Evolutionary conservation across 2,888 invertebrate genomes (phyloP), one percentile per base, ranked within the genome.

Genomic region (Pardosa pseudoannulata): DNA sequence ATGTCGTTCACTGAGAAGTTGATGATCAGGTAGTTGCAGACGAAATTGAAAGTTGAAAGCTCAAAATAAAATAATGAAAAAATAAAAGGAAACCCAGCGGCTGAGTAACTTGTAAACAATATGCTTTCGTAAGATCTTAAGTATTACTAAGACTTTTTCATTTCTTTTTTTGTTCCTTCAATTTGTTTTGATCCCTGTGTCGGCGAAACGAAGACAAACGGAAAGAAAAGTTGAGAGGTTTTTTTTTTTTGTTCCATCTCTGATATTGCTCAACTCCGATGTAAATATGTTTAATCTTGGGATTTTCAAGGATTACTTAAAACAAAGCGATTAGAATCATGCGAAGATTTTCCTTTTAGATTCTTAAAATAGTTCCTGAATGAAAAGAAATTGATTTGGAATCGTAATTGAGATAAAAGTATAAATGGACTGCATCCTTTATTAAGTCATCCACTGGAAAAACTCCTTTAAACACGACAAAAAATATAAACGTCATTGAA

Each of bases 71-170:
- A 9, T 11, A 27, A 64, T n/a, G 11, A 36, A n/a, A 6, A 23
- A 56, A 56, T 1, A 56, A 19, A n/a, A n/a, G n/a, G n/a, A n/a
- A n/a, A n/a, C n/a, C n/a, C 9, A 56, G 19, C 13, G 64, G 64
- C 16, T 23, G 19, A 67, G 31, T 32, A 67, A 29, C 65, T 31
- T 67, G 65, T 67, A 67, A 67, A 67, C 65, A 67, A 67, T 67
- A 31, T 56, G 56, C 23, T 56, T n/a, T 56, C 27, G 56, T n/a
- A 56, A 3, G 56, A 56, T 31, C 7, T 1, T 67, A 67, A 67
- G 19, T 32, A 31, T n/a, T 31, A 3, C 32, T 27, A 32, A 19
- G 27, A 16, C 7, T 3, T 1, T 32, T 67, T 32, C 29, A 32
- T 67, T 29, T 64, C 13, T 31, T 16, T 3, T n/a, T 46, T 46